Percentiles rank a stretch among this genome's conserved stretches.
Conservation (phyloP, 2,797 vertebrate genomes). For the Clarias pachynema region DNA sequence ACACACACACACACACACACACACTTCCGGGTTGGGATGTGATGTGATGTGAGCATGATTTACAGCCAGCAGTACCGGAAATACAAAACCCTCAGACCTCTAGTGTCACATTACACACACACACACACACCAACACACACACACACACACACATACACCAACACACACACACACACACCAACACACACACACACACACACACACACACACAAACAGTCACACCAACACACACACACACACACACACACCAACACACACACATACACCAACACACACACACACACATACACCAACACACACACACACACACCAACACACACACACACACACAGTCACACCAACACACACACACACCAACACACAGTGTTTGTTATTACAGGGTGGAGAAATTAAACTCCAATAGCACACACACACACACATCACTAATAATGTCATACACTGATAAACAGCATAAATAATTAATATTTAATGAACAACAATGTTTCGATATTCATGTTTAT, state of each 20-base stretch:
- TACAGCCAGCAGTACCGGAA: background rate
- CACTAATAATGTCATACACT: background rate
- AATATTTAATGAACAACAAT: too few species aligned
- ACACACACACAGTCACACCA: too few species aligned
- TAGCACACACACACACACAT: background rate
- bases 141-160: too few species aligned
- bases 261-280: background rate
- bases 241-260: background rate
- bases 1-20: background rate
- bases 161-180: constrained; percentile 1
- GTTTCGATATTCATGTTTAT: too few species aligned
- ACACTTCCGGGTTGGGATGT: background rate
- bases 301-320: background rate
- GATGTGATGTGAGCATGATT: background rate
- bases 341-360: background rate
- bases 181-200: background rate
- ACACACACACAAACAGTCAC: too few species aligned
- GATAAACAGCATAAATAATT: too few species aligned
- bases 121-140: background rate
- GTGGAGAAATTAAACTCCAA: too few species aligned
- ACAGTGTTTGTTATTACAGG: background rate
- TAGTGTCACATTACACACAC: background rate
- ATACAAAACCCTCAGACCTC: background rate
- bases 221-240: background rate
- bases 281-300: background rate